phyloP scores from a whole-genome alignment of 2,797 vertebrate species.

The Cossypha dichroa region DNA sequence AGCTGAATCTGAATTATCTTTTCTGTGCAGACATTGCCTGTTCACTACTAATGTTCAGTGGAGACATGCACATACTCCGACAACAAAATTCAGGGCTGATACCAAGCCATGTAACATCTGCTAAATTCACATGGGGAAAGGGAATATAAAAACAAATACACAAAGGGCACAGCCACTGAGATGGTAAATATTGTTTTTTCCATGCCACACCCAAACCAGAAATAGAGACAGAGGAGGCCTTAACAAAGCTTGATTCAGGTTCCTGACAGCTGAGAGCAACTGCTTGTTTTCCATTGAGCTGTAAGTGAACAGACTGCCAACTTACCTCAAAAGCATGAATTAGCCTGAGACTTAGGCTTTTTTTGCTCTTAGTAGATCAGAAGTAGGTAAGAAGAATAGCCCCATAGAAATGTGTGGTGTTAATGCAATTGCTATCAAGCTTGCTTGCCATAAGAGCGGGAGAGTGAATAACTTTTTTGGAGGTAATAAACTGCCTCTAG shows the following conservation, averaged over 20 bases:
- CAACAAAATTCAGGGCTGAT: neutral
- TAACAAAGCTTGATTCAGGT: slow-evolving; percentile 25
- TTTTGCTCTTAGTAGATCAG: neutral
- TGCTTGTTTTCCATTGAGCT: neutral
- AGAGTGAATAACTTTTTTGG: neutral
- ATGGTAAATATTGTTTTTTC: slow-evolving; percentile 76
- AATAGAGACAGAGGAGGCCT: slow-evolving; percentile 58
- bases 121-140: slow-evolving; percentile 41
- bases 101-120: slow-evolving; percentile 18
- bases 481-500: neutral
- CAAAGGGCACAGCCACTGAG: slow-evolving; percentile 44
- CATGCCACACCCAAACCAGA: slow-evolving; percentile 67
- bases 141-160: slow-evolving; percentile 39
- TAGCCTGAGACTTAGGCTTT: neutral
- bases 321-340: neutral
- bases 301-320: neutral
- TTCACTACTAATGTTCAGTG: neutral
- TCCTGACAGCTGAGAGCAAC: neutral
- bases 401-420: neutral
- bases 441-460: neutral
- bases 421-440: accelerated
- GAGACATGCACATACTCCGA: neutral
- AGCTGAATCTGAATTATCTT: neutral
- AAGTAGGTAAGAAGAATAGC: neutral
- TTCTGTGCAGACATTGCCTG: neutral